Conservation (phyloP, 2,797 vertebrate genomes). For the Alauda arvensis region DNA sequence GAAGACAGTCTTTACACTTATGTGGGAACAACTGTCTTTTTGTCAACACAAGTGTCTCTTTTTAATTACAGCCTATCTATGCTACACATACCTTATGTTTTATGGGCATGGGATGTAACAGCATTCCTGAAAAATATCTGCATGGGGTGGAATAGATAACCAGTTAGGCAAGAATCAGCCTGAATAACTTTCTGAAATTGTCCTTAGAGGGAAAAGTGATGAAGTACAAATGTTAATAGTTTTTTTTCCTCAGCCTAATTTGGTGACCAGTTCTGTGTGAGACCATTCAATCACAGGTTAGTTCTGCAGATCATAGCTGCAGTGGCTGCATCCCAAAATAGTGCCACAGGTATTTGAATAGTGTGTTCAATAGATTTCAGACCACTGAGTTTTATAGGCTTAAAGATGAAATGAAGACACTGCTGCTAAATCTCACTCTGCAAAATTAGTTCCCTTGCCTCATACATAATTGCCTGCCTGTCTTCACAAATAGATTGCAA, state of each 20-base stretch:
- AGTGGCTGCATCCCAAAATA: not conserved
- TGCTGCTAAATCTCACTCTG: not conserved
- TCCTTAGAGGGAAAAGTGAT: not conserved
- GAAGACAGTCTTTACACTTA: conserved; percentile 47
- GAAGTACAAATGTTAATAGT: not conserved
- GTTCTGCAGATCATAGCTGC: not conserved
- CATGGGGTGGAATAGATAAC: conserved; percentile 12
- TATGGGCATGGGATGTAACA: not conserved
- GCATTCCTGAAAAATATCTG: not conserved
- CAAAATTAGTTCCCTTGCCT: conserved; percentile 12
- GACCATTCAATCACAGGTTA: not conserved
- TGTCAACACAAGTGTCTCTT: conserved; percentile 48
- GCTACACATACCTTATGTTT: not conserved
- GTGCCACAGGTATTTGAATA: not conserved
- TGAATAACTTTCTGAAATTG: not conserved
- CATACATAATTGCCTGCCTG: conserved; percentile 10
- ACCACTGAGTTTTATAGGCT: conserved; percentile 17
- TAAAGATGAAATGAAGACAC: conserved; percentile 12
- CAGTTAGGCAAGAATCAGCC: not conserved
- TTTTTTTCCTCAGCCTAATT: not conserved
- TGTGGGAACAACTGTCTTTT: conserved; percentile 37
- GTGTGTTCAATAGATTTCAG: not conserved
- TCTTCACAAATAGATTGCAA: conserved; percentile 45
- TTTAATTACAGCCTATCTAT: conserved; percentile 47
- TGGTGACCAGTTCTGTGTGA: not conserved